phyloP scores from a whole-genome alignment of 1,140 invertebrate species.

The Solen grandis region DNA sequence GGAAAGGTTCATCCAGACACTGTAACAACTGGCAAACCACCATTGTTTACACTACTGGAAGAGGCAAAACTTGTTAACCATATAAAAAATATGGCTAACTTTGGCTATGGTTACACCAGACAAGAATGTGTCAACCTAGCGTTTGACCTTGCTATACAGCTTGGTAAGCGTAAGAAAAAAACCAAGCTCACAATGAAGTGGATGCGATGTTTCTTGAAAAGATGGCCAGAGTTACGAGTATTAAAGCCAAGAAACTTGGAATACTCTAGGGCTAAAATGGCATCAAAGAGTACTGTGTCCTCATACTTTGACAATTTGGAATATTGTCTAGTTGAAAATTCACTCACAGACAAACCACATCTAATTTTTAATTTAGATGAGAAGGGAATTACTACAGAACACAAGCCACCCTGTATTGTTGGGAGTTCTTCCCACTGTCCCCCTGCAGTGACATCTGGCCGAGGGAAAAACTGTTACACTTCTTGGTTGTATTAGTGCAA shows the following conservation, averaged over 20 bases:
- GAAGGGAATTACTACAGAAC: conserved; percentile 51
- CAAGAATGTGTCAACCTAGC: not conserved
- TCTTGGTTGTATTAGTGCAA: conserved; percentile 64
- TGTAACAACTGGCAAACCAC: conserved; percentile 1
- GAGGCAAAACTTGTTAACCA: conserved; percentile 1
- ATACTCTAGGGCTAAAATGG: conserved; percentile 31
- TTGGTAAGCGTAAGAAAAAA: not conserved
- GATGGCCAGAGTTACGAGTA: conserved; percentile 49
- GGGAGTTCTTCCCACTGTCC: not conserved
- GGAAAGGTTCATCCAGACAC: not conserved
- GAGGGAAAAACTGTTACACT: conserved; percentile 44
- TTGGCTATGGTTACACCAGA: not conserved
- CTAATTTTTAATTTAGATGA: conserved; percentile 57
- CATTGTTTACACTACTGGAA: not conserved
- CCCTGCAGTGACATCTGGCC: conserved; percentile 21
- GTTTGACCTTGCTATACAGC: too few relatives aligned
- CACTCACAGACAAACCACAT: conserved; percentile 66
- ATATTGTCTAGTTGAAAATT: conserved; percentile 36
- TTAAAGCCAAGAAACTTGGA: conserved; percentile 10
- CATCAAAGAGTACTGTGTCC: too few relatives aligned
- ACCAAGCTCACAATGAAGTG: too few relatives aligned
- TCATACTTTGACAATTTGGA: too few relatives aligned
- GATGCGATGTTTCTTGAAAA: conserved; percentile 32
- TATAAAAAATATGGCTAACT: not conserved
- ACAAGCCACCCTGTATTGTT: conserved; percentile 45